Evolutionary conservation across 1,140 invertebrate species (phyloP), one percentile per base, ranked within the genome.

Genomic region (Drosophila melanica): DNA sequence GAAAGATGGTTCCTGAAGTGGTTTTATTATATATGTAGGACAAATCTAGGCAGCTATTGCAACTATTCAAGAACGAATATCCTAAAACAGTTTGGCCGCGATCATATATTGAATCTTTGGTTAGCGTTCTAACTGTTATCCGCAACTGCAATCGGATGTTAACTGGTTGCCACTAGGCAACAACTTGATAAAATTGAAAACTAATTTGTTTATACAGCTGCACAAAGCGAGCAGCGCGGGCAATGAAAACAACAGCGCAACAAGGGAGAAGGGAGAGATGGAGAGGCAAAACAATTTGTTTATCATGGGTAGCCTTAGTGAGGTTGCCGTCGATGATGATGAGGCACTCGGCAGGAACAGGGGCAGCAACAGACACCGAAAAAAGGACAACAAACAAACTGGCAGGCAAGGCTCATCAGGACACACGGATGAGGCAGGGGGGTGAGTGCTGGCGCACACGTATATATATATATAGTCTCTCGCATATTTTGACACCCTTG

Each of bases 161-260:
- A 47, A 64, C 67, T 66, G 60, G 54, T 87, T 64, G 55, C 64
- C 67, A 65, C 60, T 67, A 69, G 66, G 62, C 69, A 59, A 81
- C 53, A 85, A 86, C 75, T 86, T 86, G 70, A 79, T 87, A 78
- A 87, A 89, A 87, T 84, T 84, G 84, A 77, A 81, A 87, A 90
- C 87, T 90, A 90, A 90, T 90, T 90, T 90, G 87, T 90, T 90
- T 90, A 90, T 76, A 87, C 87, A 90, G 87, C 87, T 90, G 87
- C 87, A 87, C 48, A 77, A 87, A 89, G 75, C 76, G 79, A 87
- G 79, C 84, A 87, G 63, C 79, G 73, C 48, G 64, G 60, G 79
- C 73, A 89, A 80, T 63, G 73, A 77, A 79, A 87, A 89, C 82
- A 86, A 82, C 14, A 10, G n/a, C 63, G 33, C 4, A 41, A 50